Evolutionary conservation across 2,113 vertebrate species (phyloP).

Genomic region (Campylorhamphus procurvoides): DNA sequence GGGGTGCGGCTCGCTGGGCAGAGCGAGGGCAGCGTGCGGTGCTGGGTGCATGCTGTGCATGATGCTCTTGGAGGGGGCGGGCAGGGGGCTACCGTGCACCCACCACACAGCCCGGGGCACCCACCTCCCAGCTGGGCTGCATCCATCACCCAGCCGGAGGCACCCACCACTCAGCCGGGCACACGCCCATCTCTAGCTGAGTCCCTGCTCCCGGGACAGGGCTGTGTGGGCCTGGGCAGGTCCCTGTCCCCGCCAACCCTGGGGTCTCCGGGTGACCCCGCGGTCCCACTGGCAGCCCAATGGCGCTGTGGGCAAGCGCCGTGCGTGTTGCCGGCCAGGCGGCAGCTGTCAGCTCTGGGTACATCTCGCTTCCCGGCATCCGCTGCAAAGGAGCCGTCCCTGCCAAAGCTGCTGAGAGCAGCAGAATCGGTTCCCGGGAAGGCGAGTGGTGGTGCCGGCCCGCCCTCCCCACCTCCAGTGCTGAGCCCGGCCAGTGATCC

Average conservation of each 20-base stretch:
- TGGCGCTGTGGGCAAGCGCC: neutral
- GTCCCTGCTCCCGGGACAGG: neutral
- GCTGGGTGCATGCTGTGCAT: neutral
- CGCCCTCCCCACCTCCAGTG: neutral
- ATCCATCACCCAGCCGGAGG: neutral
- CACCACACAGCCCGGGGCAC: neutral
- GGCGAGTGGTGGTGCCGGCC: neutral
- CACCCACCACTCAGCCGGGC: neutral
- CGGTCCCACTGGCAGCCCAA: neutral
- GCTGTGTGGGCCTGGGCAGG: neutral
- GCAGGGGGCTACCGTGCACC: neutral
- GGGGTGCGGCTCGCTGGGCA: neutral
- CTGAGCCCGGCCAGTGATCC: neutral
- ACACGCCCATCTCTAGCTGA: neutral
- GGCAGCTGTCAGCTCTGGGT: conserved; percentile 58
- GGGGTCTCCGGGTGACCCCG: neutral
- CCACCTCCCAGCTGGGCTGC: neutral
- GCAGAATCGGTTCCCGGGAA: conserved; percentile 52
- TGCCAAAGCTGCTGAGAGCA: conserved; percentile 66
- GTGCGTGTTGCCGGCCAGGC: conserved; percentile 9
- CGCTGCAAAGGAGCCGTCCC: conserved; percentile 50
- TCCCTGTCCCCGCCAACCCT: neutral
- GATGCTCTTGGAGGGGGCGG: neutral
- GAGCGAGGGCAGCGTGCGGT: neutral
- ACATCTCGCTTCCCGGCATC: conserved; percentile 45